Evolutionary conservation across 2,113 vertebrate species (phyloP).

Genomic region (Triplophysa siluroides): DNA sequence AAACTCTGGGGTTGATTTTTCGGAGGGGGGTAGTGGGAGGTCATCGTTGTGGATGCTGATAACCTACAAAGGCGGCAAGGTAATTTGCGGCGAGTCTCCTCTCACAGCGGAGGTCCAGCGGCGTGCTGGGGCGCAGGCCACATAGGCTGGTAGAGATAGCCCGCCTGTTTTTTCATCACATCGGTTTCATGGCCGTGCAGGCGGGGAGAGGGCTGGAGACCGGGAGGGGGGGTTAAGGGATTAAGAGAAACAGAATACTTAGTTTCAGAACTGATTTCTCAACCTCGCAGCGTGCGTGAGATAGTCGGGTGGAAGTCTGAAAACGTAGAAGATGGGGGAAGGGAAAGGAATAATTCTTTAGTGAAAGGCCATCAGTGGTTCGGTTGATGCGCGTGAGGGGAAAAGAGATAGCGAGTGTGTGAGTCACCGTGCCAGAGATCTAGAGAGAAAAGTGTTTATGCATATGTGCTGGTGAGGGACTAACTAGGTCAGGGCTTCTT

Average conservation of each 20-base stretch:
- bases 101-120: constrained; percentile 62
- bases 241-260: constrained; percentile 16
- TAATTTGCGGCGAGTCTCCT: constrained; percentile 71
- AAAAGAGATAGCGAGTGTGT: constrained; percentile 1
- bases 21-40: constrained; percentile 45
- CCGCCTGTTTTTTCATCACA: constrained; percentile 74
- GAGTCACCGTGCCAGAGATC: constrained; percentile 22
- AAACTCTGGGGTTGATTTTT: constrained; percentile 47
- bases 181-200: constrained; percentile 67
- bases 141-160: constrained; percentile 71
- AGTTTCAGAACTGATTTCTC: neutral
- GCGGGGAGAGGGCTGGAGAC: constrained; percentile 12
- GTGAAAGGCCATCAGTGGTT: constrained; percentile 30
- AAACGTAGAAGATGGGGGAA: constrained; percentile 5
- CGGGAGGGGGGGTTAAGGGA: neutral
- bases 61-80: constrained; percentile 69
- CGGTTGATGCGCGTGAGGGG: constrained; percentile 21
- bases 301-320: neutral
- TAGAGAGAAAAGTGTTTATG: constrained; percentile 6
- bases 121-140: constrained; percentile 59
- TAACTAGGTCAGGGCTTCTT: constrained; percentile 46
- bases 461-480: constrained; percentile 36
- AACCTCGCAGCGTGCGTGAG: neutral
- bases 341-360: constrained; percentile 26
- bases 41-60: constrained; percentile 63